These are phyloP conservation scores for human DNA, from an alignment of 2,113 vertebrate species.

Conservation along the genomic window GRCh38 chrY:2800001-2800500, in stretches of 20 bases:
- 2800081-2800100: too few species aligned
- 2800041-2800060: too few species aligned
- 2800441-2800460: not conserved
- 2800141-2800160: not conserved
- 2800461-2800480: not conserved
- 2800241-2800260: not conserved
- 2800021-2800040: too few species aligned
- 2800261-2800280: not conserved
- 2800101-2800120: too few species aligned
- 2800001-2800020: too few species aligned
- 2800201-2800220: not conserved
- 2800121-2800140: not conserved
- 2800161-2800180: not conserved
- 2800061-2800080: too few species aligned
- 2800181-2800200: not conserved
- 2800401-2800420: not conserved
- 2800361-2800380: not conserved
- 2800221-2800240: not conserved
- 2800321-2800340: not conserved
- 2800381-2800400: not conserved
- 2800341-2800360: not conserved
- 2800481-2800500: not conserved
- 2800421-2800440: not conserved
- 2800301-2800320: not conserved
- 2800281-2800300: not conserved